Conservation (phyloP, 2,797 vertebrate genomes). For the Pseudochromis fuscus region DNA sequence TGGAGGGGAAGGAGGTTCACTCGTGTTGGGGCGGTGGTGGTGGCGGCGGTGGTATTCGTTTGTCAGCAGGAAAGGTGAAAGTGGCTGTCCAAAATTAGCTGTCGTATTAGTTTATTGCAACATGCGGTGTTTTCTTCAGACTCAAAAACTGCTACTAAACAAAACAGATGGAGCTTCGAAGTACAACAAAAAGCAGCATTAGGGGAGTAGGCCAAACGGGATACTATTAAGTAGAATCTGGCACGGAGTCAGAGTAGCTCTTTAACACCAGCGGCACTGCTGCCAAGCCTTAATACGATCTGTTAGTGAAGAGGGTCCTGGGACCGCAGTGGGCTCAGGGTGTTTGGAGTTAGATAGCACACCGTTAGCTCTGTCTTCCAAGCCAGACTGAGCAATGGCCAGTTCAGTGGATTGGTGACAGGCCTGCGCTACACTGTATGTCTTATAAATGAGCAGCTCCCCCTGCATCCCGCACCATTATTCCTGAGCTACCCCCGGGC, state of each 20-base stretch:
- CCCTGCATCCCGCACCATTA: conserved; percentile 27
- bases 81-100: conserved; percentile 28
- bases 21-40: conserved; percentile 20
- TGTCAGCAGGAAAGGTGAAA: conserved; percentile 63
- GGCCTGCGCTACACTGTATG: conserved; percentile 6
- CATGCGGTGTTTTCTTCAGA: conserved; percentile 26
- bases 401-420: conserved; percentile 38
- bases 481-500: conserved; percentile 35
- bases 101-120: conserved; percentile 37
- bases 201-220: conserved; percentile 32
- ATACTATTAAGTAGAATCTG: conserved; percentile 58
- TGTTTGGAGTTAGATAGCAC: conserved; percentile 23
- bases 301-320: conserved; percentile 56
- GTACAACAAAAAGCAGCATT: conserved; percentile 42
- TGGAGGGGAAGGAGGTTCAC: conserved; percentile 37
- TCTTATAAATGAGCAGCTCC: conserved; percentile 45
- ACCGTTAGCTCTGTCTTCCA: conserved; percentile 6
- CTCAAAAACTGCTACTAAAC: conserved; percentile 43
- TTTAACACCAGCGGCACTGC: conserved; percentile 58
- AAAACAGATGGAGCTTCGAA: conserved; percentile 58
- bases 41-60: conserved; percentile 52
- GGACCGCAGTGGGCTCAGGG: conserved; percentile 33
- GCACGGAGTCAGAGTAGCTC: conserved; percentile 57
- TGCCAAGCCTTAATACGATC: conserved; percentile 67
- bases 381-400: conserved; percentile 44